Conservation (phyloP, 2,888 invertebrate genomes). For the Drosophila peninsularis region DNA sequence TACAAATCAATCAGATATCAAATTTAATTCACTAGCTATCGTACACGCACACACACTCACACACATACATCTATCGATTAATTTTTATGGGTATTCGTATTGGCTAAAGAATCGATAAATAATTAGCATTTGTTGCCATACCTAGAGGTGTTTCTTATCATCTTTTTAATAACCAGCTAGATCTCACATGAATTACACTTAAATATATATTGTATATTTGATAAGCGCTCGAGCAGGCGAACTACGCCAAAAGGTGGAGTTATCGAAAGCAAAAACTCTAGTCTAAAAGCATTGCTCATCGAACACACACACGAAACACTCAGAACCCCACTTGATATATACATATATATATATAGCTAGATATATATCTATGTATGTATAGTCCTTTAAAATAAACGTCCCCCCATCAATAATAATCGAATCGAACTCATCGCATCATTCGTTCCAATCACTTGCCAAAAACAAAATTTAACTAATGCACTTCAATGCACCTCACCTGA, state of each 20-base stretch:
- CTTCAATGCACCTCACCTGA: conserved; percentile 70
- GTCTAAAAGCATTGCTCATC: conserved; percentile 12
- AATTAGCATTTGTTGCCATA: conserved; percentile 43
- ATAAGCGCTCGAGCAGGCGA: conserved; percentile 27
- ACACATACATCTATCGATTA: conserved; percentile 4
- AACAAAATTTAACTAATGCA: conserved; percentile 71
- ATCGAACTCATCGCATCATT: conserved; percentile 35
- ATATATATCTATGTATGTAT: conserved; percentile 2
- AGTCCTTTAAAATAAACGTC: not conserved
- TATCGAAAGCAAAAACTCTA: conserved; percentile 2
- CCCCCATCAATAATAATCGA: conserved; percentile 23
- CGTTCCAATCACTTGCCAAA: conserved; percentile 54
- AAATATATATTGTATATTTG: not conserved
- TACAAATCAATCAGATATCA: conserved; percentile 18
- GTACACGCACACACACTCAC: conserved; percentile 20
- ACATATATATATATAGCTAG: not conserved
- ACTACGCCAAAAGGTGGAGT: conserved; percentile 7
- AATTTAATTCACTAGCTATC: conserved; percentile 34
- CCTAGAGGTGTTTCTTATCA: conserved; percentile 21
- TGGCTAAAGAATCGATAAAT: conserved; percentile 30
- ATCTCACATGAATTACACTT: conserved; percentile 15
- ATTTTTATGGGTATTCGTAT: conserved; percentile 40
- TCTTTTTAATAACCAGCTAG: conserved; percentile 9
- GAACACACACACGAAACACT: conserved; percentile 8
- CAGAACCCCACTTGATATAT: not conserved